phyloP scores from a whole-genome alignment of 2,797 vertebrate genomes.

The Stomatorhinus walkeri region DNA sequence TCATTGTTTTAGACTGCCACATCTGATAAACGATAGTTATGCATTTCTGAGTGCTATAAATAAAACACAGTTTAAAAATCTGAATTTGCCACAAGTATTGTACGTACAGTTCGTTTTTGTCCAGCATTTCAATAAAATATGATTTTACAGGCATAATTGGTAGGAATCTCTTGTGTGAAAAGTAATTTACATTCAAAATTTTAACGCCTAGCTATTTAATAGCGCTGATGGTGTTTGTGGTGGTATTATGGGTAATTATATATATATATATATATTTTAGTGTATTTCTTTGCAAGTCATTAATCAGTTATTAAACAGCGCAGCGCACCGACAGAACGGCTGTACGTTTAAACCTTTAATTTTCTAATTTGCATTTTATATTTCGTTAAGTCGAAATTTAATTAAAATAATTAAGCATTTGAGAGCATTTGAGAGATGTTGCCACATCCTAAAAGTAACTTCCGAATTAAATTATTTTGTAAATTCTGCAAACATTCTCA shows the following conservation, averaged over 20 bases:
- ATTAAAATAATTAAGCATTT: conserved; percentile 5
- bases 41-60: not conserved
- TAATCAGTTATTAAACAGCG: not conserved
- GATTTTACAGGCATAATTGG: not conserved
- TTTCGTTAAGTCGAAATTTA: not conserved
- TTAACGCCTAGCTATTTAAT: not conserved
- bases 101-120: not conserved
- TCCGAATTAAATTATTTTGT: not conserved
- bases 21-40: not conserved
- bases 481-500: not conserved
- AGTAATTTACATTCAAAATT: not conserved
- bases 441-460: not conserved
- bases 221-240: not conserved
- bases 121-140: not conserved
- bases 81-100: not conserved
- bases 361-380: not conserved
- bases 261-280: not conserved
- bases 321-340: not conserved
- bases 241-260: not conserved
- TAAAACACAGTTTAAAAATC: not conserved
- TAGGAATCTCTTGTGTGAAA: not conserved
- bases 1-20: not conserved
- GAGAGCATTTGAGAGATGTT: not conserved
- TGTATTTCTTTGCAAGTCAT: not conserved
- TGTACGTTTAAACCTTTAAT: not conserved